Evolutionary conservation across 2,888 invertebrate genomes (phyloP).

Genomic region (Acanthosepion esculentum): DNA sequence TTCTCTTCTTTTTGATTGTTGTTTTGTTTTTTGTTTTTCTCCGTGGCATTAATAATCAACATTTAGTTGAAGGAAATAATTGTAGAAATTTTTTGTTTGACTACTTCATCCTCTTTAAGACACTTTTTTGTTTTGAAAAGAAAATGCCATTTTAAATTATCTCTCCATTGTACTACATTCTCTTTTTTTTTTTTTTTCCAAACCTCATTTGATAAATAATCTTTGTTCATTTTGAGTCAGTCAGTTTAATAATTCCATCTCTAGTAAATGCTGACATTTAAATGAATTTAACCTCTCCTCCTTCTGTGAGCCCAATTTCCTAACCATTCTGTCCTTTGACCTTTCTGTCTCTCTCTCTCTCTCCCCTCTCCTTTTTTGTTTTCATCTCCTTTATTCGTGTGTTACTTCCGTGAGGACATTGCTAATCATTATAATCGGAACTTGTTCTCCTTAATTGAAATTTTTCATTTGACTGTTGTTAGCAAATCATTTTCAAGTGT

Average conservation of each 20-base stretch:
- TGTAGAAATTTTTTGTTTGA: not conserved
- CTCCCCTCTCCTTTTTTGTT: too few relatives aligned
- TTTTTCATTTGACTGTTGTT: not conserved
- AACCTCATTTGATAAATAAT: not conserved
- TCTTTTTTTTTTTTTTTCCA: not conserved
- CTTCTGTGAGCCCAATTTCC: not conserved
- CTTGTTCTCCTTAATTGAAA: not conserved
- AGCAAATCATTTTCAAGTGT: not conserved
- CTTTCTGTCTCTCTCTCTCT: not conserved
- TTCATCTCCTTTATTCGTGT: not conserved
- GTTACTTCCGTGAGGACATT: not conserved
- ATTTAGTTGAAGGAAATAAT: not conserved
- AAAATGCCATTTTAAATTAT: too few relatives aligned
- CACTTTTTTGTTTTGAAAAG: too few relatives aligned
- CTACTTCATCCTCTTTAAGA: not conserved
- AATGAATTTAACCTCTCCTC: not conserved
- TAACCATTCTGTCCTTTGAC: constrained; percentile 21
- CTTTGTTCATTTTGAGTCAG: not conserved
- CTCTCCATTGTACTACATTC: too few relatives aligned
- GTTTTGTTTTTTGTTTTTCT: not conserved
- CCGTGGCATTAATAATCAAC: not conserved
- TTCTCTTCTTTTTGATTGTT: too few relatives aligned
- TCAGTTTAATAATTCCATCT: not conserved
- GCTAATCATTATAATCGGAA: not conserved
- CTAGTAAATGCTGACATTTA: not conserved